Conservation (phyloP, 2,888 invertebrate genomes). For the Monopis laevigella region DNA sequence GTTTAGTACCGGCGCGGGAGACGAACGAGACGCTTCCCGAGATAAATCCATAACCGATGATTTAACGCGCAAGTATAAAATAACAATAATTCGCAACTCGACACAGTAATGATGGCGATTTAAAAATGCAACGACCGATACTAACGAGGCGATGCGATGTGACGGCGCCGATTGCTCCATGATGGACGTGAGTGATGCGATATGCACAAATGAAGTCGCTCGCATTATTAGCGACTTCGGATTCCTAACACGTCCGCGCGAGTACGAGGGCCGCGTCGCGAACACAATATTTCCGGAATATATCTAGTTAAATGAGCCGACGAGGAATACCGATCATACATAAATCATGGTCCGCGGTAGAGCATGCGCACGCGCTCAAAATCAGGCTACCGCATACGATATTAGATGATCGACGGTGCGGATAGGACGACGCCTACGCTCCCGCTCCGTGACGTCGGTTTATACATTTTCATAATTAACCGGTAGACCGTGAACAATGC, state of each 20-base stretch:
- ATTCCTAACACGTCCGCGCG: constrained; percentile 42
- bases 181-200: constrained; percentile 17
- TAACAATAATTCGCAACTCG: constrained; percentile 4
- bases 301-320: constrained; percentile 54
- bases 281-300: constrained; percentile 54
- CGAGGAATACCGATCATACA: constrained; percentile 45
- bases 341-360: constrained; percentile 36
- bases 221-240: constrained; percentile 17
- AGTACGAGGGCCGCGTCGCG: constrained; percentile 37
- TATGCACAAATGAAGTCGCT: constrained; percentile 13
- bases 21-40: constrained; percentile 1
- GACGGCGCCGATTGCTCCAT: constrained; percentile 37
- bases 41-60: constrained; percentile 7
- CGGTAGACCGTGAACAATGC: constrained; percentile 27
- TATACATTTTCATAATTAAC: constrained; percentile 21
- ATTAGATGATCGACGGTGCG: constrained; percentile 5
- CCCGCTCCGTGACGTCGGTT: constrained; percentile 2
- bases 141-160: constrained; percentile 36
- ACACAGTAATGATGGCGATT: constrained; percentile 44
- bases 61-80: constrained; percentile 4
- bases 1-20: constrained; percentile 21
- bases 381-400: constrained; percentile 2
- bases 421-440: constrained; percentile 55
- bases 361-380: constrained; percentile 8
- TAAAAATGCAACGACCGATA: constrained; percentile 31